Evolutionary conservation across 1,140 invertebrate genomes (phyloP).

Genomic region (Anagrus nilaparvatae): DNA sequence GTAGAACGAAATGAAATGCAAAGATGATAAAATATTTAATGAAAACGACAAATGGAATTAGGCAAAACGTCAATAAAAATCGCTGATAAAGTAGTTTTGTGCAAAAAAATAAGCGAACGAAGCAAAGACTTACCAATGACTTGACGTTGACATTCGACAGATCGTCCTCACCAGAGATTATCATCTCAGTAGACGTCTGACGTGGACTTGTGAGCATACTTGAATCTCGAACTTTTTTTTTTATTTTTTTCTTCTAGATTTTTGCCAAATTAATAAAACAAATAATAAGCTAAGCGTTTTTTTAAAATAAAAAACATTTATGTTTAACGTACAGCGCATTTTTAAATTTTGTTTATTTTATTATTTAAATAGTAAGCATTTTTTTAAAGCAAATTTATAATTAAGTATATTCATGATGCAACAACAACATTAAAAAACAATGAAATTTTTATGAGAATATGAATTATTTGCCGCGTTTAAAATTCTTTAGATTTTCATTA

Average conservation of each 20-base stretch:
- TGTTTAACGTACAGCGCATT: too few species aligned
- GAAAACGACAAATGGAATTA: conserved; percentile 7
- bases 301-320: too few species aligned
- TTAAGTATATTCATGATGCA: too few species aligned
- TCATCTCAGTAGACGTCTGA: conserved; percentile 30
- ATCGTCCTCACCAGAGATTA: conserved; percentile 39
- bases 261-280: too few species aligned
- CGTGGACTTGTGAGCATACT: conserved; percentile 34
- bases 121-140: conserved; percentile 39
- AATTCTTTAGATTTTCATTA: too few species aligned
- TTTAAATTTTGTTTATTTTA: too few species aligned
- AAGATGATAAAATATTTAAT: background rate
- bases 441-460: too few species aligned
- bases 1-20: background rate
- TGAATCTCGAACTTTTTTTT: conserved; percentile 24
- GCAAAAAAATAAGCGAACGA: background rate
- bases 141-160: conserved; percentile 49
- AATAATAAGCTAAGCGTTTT: too few species aligned
- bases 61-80: conserved; percentile 16
- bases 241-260: conserved; percentile 15
- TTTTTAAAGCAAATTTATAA: too few species aligned
- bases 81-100: conserved; percentile 5
- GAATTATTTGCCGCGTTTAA: too few species aligned
- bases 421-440: too few species aligned
- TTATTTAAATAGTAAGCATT: too few species aligned